phyloP scores from a whole-genome alignment of 2,113 vertebrate species.

The Craseonycteris thonglongyai region DNA sequence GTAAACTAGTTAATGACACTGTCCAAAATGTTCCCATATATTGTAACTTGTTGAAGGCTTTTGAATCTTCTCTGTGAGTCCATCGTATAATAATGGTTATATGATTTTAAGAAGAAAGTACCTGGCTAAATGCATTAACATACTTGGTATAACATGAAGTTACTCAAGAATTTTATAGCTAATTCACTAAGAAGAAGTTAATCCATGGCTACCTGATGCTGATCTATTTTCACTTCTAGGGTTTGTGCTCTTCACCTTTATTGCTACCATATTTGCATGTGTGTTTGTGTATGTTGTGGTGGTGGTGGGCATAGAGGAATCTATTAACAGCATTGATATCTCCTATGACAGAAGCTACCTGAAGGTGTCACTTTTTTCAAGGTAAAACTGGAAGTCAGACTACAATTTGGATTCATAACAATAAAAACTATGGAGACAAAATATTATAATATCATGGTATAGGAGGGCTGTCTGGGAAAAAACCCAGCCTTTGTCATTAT shows the following conservation, averaged over 20 bases:
- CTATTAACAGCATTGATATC: background rate
- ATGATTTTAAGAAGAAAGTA: background rate
- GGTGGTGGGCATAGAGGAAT: background rate
- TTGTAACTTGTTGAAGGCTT: background rate
- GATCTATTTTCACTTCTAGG: background rate
- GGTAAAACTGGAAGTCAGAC: background rate
- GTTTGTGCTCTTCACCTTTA: background rate
- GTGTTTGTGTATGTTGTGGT: background rate
- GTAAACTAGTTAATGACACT: background rate
- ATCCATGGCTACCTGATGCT: rapidly evolving
- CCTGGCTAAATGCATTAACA: background rate
- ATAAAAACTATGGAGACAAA: background rate
- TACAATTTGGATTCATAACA: background rate
- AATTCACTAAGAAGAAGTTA: background rate
- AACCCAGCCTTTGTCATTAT: no score
- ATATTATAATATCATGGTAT: background rate
- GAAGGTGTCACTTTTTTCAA: background rate
- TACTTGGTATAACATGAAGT: background rate
- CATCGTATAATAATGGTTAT: background rate
- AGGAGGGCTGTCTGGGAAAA: no score
- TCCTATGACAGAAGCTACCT: background rate
- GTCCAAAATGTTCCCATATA: no score
- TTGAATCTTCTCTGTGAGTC: background rate
- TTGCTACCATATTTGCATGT: background rate
- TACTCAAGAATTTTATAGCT: background rate